phyloP scores from a whole-genome alignment of 2,888 invertebrate species.

The Apodemia duryi region DNA sequence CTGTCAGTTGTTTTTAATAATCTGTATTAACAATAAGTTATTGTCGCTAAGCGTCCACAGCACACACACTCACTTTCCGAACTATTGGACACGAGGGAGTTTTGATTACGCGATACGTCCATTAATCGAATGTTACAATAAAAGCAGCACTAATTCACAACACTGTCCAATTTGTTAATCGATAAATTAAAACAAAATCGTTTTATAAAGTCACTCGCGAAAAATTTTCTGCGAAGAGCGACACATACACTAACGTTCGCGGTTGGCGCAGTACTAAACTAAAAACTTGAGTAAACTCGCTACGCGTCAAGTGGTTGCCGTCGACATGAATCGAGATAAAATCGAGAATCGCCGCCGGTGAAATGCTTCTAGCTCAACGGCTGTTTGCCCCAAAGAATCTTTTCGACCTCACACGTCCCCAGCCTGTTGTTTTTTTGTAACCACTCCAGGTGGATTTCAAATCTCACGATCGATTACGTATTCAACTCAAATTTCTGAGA shows the following conservation, averaged over 20 bases:
- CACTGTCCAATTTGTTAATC: slow-evolving; percentile 59
- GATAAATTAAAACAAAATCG: slow-evolving; percentile 45
- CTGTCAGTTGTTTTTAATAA: slow-evolving; percentile 18
- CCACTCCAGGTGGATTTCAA: slow-evolving; percentile 44
- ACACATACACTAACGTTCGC: slow-evolving; percentile 50
- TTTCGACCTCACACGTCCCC: slow-evolving; percentile 49
- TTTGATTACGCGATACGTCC: slow-evolving; percentile 67
- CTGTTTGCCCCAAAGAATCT: slow-evolving; percentile 40
- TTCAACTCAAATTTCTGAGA: not conserved
- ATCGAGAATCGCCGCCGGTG: slow-evolving; percentile 3
- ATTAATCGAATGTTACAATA: slow-evolving; percentile 40
- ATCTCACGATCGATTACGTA: slow-evolving; percentile 28
- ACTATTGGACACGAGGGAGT: slow-evolving; percentile 66
- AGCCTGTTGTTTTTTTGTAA: slow-evolving; percentile 35
- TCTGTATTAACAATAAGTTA: slow-evolving; percentile 12
- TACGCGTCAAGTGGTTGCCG: slow-evolving; percentile 6
- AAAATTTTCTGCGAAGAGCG: slow-evolving; percentile 37
- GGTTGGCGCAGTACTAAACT: slow-evolving; percentile 61
- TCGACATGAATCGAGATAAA: slow-evolving; percentile 9
- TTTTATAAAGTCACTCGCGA: slow-evolving; percentile 48
- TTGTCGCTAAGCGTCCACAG: slow-evolving; percentile 58
- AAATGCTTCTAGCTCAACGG: slow-evolving; percentile 53
- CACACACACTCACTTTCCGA: slow-evolving; percentile 75
- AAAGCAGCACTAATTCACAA: slow-evolving; percentile 56
- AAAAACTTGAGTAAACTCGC: not conserved